Conservation (phyloP, 2,113 vertebrate species). For the Crypturellus undulatus region DNA sequence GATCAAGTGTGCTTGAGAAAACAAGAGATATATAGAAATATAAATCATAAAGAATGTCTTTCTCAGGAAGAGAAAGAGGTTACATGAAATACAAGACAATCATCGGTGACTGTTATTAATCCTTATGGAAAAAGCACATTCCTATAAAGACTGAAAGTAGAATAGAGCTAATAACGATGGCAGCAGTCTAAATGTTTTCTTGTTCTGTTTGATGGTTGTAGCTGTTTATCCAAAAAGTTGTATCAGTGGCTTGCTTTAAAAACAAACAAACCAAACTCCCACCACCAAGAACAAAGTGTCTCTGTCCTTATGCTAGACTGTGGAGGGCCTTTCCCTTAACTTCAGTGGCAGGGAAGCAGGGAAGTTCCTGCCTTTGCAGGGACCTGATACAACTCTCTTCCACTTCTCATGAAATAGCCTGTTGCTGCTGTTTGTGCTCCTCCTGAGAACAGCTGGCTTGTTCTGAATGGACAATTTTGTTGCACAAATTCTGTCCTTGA, state of each 20-base stretch:
- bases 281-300: background rate
- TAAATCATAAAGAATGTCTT: background rate
- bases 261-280: no score
- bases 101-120: background rate
- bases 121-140: background rate
- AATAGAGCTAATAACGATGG: background rate
- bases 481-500: background rate
- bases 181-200: background rate
- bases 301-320: background rate
- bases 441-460: background rate
- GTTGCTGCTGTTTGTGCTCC: background rate
- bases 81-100: background rate
- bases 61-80: background rate
- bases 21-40: background rate
- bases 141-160: background rate
- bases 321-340: background rate
- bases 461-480: background rate
- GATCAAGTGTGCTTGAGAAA: background rate
- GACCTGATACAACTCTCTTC: conserved; percentile 7
- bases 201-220: background rate
- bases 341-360: background rate
- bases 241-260: background rate
- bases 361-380: conserved; percentile 15
- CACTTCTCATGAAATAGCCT: conserved; percentile 11
- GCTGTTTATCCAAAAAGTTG: background rate